Base-by-base conservation (phyloP, 2,888 invertebrate species). In the Altica lythri region DNA sequence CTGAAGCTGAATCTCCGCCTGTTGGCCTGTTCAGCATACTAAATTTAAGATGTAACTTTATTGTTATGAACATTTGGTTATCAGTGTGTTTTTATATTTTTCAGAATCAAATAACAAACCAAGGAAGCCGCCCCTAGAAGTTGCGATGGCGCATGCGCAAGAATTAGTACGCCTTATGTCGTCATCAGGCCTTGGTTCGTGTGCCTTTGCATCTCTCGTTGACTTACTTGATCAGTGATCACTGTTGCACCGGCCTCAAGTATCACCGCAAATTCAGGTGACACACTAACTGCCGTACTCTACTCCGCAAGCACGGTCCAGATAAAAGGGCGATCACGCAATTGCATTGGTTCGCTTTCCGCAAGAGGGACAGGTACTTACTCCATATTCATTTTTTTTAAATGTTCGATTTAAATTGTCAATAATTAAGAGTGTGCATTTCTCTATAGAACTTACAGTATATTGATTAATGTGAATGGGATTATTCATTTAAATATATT, bases 201-300 rank as follows among this genome's bases (percentile, higher is more conserved):
- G 94, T 84, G 96, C 95, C 77, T 96, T 96, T 81, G 92, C 95
- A 71, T 91, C 90, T 79, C 86, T 95, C 72, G 85, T 89, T 71
- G 90, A 91, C 77, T 85, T 90, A 74, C 83, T 89, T 78, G 83
- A 83, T 66, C 84, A 84, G 84, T 85, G 85, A 61, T 53, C 42
- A 45, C 25, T 27, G 46, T 43, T 48, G 18, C 35, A 32, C 27
- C 54, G 50, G 48, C 58, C 49, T 46, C 42, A 35, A 49, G 17
- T 40, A 9, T 19, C 10, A 18, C 17, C 34, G 46, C 32, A 40
- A 27, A 38, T 16, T 32, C 22, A 45, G 52, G 30, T 46, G 45
- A 57, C 55, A 45, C 57, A 59, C 56, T 57, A 57, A 61, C 62
- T 65, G 65, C 64, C 64, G 59, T 62, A 53, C 60, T 59, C 59